These are phyloP conservation scores for Nasonia vitripennis DNA, from an alignment of 1,140 invertebrate species.

Conservation along the genomic window DNA sequence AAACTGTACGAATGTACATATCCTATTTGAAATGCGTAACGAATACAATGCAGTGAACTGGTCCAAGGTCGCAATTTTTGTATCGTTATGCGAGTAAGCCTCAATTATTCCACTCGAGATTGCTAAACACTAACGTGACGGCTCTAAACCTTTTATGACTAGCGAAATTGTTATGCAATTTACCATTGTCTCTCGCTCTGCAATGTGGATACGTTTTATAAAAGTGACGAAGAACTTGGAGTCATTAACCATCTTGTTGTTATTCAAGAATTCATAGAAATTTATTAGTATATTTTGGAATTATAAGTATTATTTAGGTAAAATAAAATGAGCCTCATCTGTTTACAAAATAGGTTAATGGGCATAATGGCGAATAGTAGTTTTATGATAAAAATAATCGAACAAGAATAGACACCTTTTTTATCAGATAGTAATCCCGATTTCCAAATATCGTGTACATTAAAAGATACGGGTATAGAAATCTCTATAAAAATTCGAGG, in stretches of 20 bases:
- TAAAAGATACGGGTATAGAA: neutral
- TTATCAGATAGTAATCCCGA: no score
- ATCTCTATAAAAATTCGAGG: neutral
- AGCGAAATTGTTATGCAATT: neutral
- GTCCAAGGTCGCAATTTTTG: conserved; percentile 17
- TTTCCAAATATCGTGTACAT: neutral
- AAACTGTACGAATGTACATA: no score
- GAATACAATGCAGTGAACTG: conserved; percentile 2
- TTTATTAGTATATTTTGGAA: neutral
- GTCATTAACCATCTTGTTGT: neutral
- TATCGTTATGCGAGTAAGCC: neutral
- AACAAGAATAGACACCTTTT: no score
- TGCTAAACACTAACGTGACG: neutral
- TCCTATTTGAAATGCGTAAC: neutral
- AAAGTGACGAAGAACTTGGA: neutral
- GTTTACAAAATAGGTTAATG: no score
- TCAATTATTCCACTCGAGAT: conserved; percentile 18
- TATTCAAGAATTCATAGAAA: neutral
- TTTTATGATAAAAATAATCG: no score
- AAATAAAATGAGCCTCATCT: no score
- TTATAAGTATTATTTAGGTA: no score
- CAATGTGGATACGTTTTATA: neutral
- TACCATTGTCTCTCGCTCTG: neutral
- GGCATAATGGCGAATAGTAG: no score
- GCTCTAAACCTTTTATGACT: neutral